phyloP scores from a whole-genome alignment of 2,888 invertebrate genomes.

The Maniola hyperantus region DNA sequence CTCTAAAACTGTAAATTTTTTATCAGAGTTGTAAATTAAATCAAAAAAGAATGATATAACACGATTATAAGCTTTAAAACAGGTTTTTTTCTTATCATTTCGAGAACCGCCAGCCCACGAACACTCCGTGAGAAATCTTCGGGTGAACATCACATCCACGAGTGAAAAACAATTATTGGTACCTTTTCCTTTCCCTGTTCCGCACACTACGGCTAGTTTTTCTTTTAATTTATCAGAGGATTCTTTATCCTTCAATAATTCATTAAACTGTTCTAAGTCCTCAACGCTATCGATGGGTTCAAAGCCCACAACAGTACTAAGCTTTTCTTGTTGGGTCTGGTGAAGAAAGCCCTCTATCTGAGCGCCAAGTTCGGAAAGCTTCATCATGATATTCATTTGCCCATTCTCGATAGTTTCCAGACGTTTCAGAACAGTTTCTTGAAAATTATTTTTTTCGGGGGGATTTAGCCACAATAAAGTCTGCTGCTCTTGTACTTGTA shows the following conservation, averaged over 20 bases:
- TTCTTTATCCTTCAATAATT: background rate
- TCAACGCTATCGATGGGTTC: background rate
- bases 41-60: background rate
- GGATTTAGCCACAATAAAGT: background rate
- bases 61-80: background rate
- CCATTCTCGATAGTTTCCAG: background rate
- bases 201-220: background rate
- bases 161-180: background rate
- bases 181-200: background rate
- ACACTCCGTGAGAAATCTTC: no score
- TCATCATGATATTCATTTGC: no score
- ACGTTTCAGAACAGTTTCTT: background rate
- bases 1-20: no score
- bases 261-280: background rate
- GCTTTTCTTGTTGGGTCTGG: background rate
- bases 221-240: background rate
- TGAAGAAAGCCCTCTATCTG: background rate
- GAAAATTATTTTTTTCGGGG: background rate
- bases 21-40: background rate
- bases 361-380: background rate
- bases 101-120: background rate
- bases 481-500: background rate
- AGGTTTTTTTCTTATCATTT: background rate
- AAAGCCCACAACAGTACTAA: background rate
- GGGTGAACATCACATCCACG: background rate